Percentiles rank a stretch among this genome's conserved stretches.
Evolutionary conservation across 2,797 vertebrate genomes (phyloP).

Genomic region (Passerculus sandwichensis): DNA sequence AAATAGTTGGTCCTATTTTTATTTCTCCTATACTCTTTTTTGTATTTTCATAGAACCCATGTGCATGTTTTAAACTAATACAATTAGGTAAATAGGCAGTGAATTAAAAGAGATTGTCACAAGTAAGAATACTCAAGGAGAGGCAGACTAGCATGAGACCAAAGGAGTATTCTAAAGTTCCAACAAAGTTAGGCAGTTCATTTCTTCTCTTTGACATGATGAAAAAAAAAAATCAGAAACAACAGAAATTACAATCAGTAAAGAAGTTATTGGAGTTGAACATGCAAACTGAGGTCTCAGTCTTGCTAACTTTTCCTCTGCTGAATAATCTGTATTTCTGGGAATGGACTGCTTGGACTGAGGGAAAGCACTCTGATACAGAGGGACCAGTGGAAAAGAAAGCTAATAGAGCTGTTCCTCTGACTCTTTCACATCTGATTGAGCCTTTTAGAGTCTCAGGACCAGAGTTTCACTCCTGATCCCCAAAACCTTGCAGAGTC

Average conservation of each 20-base stretch:
- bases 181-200: neutral
- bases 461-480: neutral
- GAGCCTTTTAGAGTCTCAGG: neutral
- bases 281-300: neutral
- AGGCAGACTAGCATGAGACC: neutral
- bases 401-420: neutral
- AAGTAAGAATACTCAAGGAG: neutral
- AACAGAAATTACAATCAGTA: neutral
- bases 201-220: neutral
- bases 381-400: neutral
- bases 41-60: neutral
- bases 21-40: neutral
- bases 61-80: constrained; percentile 7
- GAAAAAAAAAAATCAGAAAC: neutral
- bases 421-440: neutral
- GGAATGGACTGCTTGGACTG: neutral
- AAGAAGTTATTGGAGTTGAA: neutral
- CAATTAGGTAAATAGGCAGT: neutral
- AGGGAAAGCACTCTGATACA: neutral
- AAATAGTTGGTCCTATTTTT: neutral
- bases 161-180: neutral
- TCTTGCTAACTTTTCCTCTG: neutral
- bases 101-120: neutral
- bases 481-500: neutral
- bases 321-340: neutral